phyloP scores from a whole-genome alignment of 2,797 vertebrate genomes.

The Macropodus opercularis region DNA sequence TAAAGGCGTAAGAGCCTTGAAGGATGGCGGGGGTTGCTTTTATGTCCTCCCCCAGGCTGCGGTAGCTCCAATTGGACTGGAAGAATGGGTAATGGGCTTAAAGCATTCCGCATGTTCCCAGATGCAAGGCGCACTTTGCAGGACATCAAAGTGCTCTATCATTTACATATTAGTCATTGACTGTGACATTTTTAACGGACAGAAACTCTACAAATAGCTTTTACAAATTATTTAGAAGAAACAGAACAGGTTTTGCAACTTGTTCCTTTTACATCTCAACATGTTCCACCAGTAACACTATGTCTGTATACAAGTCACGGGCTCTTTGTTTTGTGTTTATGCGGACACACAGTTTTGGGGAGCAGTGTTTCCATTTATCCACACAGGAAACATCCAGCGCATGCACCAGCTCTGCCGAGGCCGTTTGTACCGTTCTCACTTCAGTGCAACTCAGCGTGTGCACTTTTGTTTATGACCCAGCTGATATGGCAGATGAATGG shows the following conservation, averaged over 20 bases:
- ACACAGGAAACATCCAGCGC: constrained; percentile 6
- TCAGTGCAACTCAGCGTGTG: no score
- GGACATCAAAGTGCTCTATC: constrained; percentile 70
- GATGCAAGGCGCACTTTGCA: constrained; percentile 59
- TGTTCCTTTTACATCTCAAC: constrained; percentile 13
- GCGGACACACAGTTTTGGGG: background rate
- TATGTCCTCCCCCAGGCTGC: constrained; percentile 74
- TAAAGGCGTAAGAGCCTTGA: constrained; percentile 73
- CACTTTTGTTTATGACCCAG: no score
- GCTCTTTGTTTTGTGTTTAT: constrained; percentile 13
- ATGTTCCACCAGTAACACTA: constrained; percentile 9
- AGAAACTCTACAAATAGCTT: constrained; percentile 34
- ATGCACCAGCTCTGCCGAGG: background rate
- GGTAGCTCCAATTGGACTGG: constrained; percentile 72
- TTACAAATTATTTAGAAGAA: constrained; percentile 21
- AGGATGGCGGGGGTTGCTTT: constrained; percentile 70
- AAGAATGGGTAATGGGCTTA: constrained; percentile 71
- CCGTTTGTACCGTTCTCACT: no score
- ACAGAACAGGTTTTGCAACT: constrained; percentile 3
- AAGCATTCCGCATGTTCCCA: constrained; percentile 73
- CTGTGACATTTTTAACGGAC: constrained; percentile 39
- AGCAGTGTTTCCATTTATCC: constrained; percentile 4
- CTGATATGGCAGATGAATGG: no score
- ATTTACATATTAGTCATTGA: constrained; percentile 71
- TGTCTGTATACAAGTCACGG: constrained; percentile 30